phyloP scores from a whole-genome alignment of 2,113 vertebrate genomes.

The Uropsilus gracilis region DNA sequence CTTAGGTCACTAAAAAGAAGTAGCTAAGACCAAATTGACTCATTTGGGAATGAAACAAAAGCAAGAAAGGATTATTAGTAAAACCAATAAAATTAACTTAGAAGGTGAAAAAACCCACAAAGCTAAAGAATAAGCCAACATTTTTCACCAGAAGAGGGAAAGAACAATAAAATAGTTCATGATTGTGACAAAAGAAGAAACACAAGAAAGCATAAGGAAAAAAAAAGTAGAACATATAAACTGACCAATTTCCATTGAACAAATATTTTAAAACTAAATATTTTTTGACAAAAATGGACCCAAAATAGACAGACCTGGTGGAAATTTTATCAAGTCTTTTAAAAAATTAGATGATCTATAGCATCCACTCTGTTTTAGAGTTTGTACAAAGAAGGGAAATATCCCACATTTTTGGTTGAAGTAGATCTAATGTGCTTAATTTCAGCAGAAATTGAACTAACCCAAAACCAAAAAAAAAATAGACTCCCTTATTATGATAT shows the following conservation, averaged over 20 bases:
- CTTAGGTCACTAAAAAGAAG: background rate
- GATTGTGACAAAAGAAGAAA: background rate
- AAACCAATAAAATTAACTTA: background rate
- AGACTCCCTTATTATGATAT: background rate
- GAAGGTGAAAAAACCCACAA: background rate
- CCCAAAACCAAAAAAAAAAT: background rate
- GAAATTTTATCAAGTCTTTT: background rate
- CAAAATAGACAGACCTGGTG: background rate
- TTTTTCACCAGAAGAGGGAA: background rate
- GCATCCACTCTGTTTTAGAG: background rate
- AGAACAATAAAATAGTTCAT: background rate
- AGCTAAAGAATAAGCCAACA: background rate
- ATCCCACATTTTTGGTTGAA: background rate
- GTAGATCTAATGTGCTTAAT: background rate
- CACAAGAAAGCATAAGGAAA: background rate
- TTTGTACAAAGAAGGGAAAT: background rate
- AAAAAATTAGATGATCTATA: background rate
- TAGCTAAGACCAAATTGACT: background rate
- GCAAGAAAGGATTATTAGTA: background rate
- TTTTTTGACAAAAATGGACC: background rate
- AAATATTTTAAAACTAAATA: background rate
- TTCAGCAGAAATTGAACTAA: background rate
- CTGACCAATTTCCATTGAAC: background rate
- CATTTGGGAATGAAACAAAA: background rate
- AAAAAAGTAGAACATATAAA: background rate